Conservation (phyloP, 2,888 invertebrate species). For the Hirtodrosophila confusa region DNA sequence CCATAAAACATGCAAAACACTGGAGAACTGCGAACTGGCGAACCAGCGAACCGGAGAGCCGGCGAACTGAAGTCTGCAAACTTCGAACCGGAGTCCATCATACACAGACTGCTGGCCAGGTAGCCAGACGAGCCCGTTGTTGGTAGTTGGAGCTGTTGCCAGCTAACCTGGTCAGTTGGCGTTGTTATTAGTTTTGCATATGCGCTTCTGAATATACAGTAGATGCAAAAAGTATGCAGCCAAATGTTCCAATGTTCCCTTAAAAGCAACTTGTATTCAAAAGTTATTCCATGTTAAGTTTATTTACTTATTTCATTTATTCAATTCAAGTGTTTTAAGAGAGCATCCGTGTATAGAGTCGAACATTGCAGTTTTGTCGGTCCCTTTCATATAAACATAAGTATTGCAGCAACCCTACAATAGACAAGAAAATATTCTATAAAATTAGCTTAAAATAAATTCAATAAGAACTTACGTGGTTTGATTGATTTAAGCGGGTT, state of each 20-base stretch:
- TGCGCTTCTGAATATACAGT: conserved; percentile 32
- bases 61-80: conserved; percentile 31
- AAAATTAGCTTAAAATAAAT: too few relatives aligned
- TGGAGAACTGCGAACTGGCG: conserved; percentile 18
- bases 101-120: background rate
- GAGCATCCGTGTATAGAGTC: too few relatives aligned
- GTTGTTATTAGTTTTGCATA: conserved; percentile 63
- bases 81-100: conserved; percentile 53
- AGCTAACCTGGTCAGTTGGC: conserved; percentile 45
- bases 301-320: too few relatives aligned
- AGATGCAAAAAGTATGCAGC: conserved; percentile 29
- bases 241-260: background rate
- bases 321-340: too few relatives aligned
- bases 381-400: too few relatives aligned
- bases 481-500: too few relatives aligned
- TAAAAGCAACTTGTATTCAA: too few relatives aligned
- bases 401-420: too few relatives aligned
- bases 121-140: conserved; percentile 9
- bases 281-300: too few relatives aligned
- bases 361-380: too few relatives aligned
- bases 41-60: conserved; percentile 1
- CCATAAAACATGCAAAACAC: conserved; percentile 75
- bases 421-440: too few relatives aligned
- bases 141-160: conserved; percentile 23
- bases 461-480: too few relatives aligned